A percentile compares a stretch with the other conserved stretches of the same genome.
Conservation (phyloP, 2,888 invertebrate genomes). For the Germaria angustata region DNA sequence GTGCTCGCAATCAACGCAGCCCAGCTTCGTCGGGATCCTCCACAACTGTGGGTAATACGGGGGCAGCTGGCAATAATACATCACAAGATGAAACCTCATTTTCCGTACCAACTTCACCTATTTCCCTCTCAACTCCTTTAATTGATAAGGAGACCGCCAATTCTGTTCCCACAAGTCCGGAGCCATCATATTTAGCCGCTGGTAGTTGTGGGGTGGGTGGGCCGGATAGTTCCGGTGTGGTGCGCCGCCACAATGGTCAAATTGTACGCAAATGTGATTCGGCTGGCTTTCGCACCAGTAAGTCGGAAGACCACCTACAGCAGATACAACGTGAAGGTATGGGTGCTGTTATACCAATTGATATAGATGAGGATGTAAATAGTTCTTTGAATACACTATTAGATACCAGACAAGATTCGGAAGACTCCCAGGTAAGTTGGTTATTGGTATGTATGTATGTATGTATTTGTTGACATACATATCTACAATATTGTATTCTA, state of each 20-base stretch:
- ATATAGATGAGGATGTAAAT: conserved; percentile 95
- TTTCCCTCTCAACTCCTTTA: conserved; percentile 80
- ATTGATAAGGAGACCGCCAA: conserved; percentile 80
- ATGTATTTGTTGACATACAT: background rate
- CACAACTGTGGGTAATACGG: conserved; percentile 78
- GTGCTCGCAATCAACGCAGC: conserved; percentile 68
- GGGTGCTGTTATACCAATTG: conserved; percentile 91
- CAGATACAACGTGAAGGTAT: conserved; percentile 82
- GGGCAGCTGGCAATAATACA: conserved; percentile 71
- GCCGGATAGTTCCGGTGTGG: conserved; percentile 71
- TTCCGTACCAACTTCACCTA: conserved; percentile 81
- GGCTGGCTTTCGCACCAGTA: conserved; percentile 90
- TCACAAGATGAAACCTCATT: conserved; percentile 79
- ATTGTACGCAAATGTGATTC: conserved; percentile 81
- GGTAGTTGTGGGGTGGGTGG: conserved; percentile 49
- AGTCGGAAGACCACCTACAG: conserved; percentile 95
- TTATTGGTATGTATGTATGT: background rate
- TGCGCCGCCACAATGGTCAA: conserved; percentile 80
- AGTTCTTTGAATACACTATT: conserved; percentile 94
- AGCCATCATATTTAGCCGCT: conserved; percentile 77
- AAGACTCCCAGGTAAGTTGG: conserved; percentile 79
- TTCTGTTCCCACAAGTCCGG: conserved; percentile 87
- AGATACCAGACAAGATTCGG: conserved; percentile 86
- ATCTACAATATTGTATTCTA: too few relatives aligned
- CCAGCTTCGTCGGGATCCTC: conserved; percentile 77